Evolutionary conservation across 1,140 invertebrate species (phyloP), one percentile per base, ranked within the genome.

Genomic region (Leptopilina boulardi): DNA sequence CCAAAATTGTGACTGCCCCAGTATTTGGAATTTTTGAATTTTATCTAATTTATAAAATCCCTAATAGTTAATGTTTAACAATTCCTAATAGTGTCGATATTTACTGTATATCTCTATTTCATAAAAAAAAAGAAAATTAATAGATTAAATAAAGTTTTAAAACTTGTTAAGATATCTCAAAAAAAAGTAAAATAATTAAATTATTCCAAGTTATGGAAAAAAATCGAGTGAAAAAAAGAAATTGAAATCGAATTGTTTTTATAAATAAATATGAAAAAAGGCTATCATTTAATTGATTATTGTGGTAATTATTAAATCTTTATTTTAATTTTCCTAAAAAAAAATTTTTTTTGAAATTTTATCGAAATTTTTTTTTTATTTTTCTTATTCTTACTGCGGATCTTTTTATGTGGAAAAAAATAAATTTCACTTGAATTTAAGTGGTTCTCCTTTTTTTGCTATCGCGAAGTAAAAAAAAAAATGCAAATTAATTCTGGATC

Each of bases 1-100:
- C 78, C 42, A 78, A 42, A 82, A 83, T 84, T 87, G 84, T 74
- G n/a, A 85, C 88, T 89, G 88, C 87, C 87, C 87, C 86, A 84
- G 84, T 83, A 41, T 75, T 41, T 72, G 76, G 83, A 84, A 77
- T 71, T 77, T 70, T 15, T 13, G 18, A 73, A 74, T 76, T 18
- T 76, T n/a, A 23, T 66, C 34, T 76, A 77, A 59, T 13, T 77
- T n/a, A 51, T 74, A 73, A 66, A 23, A 54, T 74, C 70, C 26
- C 41, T 8, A 34, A 34, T 42, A 42, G 19, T 54, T 26, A 30
- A 26, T 66, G 23, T 66, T 66, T 34, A 34, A 15, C n/a, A 30
- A 66, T 66, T 21, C 26, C 56, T 66, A 34, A 34, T 34, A 66
- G 56, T 66, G 56, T 66, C 23, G 23, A 15, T 66, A 66, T 66